Base-by-base conservation (phyloP, 2,888 invertebrate genomes). In the Incurvaria masculella region DNA sequence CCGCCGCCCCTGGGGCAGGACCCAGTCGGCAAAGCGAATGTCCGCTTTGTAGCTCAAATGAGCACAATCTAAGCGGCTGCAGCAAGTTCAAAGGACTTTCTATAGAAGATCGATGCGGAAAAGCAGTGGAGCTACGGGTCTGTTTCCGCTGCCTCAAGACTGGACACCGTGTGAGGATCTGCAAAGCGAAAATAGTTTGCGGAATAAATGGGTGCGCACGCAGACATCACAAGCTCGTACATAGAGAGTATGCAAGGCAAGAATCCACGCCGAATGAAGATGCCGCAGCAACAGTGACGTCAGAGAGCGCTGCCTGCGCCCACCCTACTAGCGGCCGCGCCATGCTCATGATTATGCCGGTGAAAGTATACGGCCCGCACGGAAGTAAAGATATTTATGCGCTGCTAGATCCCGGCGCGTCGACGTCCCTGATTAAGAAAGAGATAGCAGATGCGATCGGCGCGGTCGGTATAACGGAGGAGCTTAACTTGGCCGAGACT, bases 341-440 rank as follows among this genome's bases (percentile, higher is more conserved):
- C 33, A 33, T 54, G 19, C 42, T 55, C 16, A 52, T 53, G 47
- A 45, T 53, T 21, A 50, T 54, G 16, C 53, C 53, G 1, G 48
- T 56, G 2, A 52, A 42, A 2, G 17, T 56, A 17, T 47, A 49
- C 23, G 53, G 56, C 5, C 52, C 53, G 4, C 44, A 44, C 2
- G 46, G 52, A 6, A 44, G 17, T 8, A 21, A 54, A 1, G 40
- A 21, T 2, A 51, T 52, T 8, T 42, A 48, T 33, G 53, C 53
- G 8, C 26, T 55, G 2, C 45, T 54, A 1, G 55, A 55, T 38
- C 53, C 49, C 43, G 54, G 53, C 5, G 50, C 55, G 8, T 52
- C 53, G n/a, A 49, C 52, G 2, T 46, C 49, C 4, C 39, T 55
- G 2, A 50, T 53, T 21, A 39, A 50, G n/a, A 16, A 43, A 1